Base-by-base conservation (phyloP, 2,113 vertebrate species). In the Motacilla tschutschensis region DNA sequence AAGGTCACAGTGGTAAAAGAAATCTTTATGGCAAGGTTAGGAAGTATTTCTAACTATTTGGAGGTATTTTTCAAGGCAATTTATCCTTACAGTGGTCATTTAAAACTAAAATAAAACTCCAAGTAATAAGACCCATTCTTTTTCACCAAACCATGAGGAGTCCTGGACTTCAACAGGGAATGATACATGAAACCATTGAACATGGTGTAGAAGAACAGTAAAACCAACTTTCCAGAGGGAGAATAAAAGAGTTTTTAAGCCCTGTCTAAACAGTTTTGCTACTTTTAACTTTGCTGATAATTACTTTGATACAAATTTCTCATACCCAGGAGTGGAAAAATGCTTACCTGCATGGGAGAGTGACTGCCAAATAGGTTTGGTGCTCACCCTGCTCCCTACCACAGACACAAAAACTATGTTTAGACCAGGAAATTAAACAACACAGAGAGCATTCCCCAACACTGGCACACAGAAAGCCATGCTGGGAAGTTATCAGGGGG, bases 41-140 rank as follows among this genome's bases (percentile, higher is more conserved):
- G 79, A 91, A 72, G 35, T 70, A 90, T 79, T 91, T 76, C 55
- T 80, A 84, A 74, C 79, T 70, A 88, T 82, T 63, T 87, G 64
- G 38, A 66, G 41, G 35, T 71, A 66, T 82, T 90, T 94, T 91
- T 86, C 46, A 65, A 67, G 74, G 79, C 50, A 87, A 87, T 84
- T 94, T 94, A 82, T 88, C 72, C 43, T 92, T 87, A 41, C 73
- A 89, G 73, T 74, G 29, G 57, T 91, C 81, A 81, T 90, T 94
- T 83, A 83, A 57, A 88, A 62, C 46, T 57, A 36, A 95, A 91
- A 70, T 93, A 89, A 85, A 84, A 75, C 50, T 83, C 29, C 0
- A 4, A 79, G 73, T 87, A 93, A 89, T 93, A 89, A 83, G 55
- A 67, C 43, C 35, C 65, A 46, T 83, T 94, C 57, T 85, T 86